Evolutionary conservation across 2,888 invertebrate genomes (phyloP).

Genomic region (Scaptomyza parva): DNA sequence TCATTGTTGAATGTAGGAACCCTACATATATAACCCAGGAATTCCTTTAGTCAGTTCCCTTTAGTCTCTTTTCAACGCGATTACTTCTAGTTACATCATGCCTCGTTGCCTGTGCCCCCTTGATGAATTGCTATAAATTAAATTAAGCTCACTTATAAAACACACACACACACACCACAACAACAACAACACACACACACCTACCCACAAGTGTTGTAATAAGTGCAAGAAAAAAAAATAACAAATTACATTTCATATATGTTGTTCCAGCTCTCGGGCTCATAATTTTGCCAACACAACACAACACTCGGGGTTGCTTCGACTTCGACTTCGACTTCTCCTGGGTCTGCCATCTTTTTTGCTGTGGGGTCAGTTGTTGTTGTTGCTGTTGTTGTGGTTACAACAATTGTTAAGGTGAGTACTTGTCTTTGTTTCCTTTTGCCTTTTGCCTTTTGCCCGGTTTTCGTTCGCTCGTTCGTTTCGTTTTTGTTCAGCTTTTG

Average conservation of each 20-base stretch:
- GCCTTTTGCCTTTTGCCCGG: background rate
- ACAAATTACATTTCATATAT: slow-evolving; percentile 70
- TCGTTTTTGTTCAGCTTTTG: slow-evolving; percentile 20
- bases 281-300: slow-evolving; percentile 63
- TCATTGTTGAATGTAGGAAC: background rate
- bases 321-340: slow-evolving; percentile 4
- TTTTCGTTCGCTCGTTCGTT: too few species aligned
- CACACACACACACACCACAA: slow-evolving; percentile 19
- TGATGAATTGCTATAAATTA: slow-evolving; percentile 77
- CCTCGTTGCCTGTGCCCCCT: slow-evolving; percentile 65
- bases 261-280: slow-evolving; percentile 42
- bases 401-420: slow-evolving; percentile 64
- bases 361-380: slow-evolving; percentile 60
- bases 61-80: slow-evolving; percentile 6
- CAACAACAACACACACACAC: slow-evolving; percentile 20
- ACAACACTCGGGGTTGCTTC: slow-evolving; percentile 29
- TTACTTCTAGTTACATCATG: slow-evolving; percentile 62
- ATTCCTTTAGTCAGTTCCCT: slow-evolving; percentile 16
- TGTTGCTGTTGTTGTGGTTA: slow-evolving; percentile 73
- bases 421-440: slow-evolving; percentile 20
- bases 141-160: slow-evolving; percentile 62
- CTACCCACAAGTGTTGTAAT: slow-evolving; percentile 32
- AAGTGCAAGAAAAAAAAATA: slow-evolving; percentile 57
- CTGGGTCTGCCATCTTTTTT: slow-evolving; percentile 51
- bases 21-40: background rate